These are phyloP conservation scores for Tenebrio molitor DNA, from an alignment of 1,140 invertebrate species.

Conservation along the genomic window DNA sequence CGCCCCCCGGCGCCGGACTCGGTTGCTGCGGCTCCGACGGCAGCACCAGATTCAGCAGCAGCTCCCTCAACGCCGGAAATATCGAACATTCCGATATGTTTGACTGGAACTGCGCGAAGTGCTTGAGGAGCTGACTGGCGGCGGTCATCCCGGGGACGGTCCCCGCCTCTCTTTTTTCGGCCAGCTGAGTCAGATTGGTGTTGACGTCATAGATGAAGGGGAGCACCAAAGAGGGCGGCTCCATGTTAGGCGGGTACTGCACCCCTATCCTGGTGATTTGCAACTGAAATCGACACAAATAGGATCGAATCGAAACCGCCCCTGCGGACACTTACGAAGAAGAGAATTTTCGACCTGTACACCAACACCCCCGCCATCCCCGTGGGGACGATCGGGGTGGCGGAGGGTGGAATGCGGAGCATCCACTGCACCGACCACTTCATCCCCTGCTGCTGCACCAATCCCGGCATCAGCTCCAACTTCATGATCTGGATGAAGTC, in stretches of 20 bases:
- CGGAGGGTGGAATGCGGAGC: conserved; percentile 89
- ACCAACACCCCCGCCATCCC: conserved; percentile 88
- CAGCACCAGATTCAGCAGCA: conserved; percentile 83
- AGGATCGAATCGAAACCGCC: conserved; percentile 47
- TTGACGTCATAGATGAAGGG: conserved; percentile 91
- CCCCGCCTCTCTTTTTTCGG: conserved; percentile 81
- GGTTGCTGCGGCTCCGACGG: conserved; percentile 68
- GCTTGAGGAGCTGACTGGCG: conserved; percentile 77
- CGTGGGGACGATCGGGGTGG: conserved; percentile 84
- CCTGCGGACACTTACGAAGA: conserved; percentile 89
- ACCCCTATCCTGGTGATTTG: conserved; percentile 84
- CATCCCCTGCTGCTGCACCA: conserved; percentile 74
- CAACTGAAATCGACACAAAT: conserved; percentile 71
- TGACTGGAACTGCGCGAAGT: conserved; percentile 73
- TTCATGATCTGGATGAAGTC: conserved; percentile 93
- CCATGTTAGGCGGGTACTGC: conserved; percentile 73
- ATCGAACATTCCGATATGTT: conserved; percentile 82
- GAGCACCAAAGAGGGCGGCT: conserved; percentile 85
- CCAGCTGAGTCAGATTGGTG: conserved; percentile 87
- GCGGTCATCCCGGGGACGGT: conserved; percentile 74
- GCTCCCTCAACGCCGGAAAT: conserved; percentile 88
- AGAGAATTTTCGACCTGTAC: conserved; percentile 87
- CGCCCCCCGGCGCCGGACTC: conserved; percentile 67
- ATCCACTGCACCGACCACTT: conserved; percentile 92
- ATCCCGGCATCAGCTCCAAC: conserved; percentile 80